Conservation (phyloP, 2,888 invertebrate species). For the Macrophya annulata region DNA sequence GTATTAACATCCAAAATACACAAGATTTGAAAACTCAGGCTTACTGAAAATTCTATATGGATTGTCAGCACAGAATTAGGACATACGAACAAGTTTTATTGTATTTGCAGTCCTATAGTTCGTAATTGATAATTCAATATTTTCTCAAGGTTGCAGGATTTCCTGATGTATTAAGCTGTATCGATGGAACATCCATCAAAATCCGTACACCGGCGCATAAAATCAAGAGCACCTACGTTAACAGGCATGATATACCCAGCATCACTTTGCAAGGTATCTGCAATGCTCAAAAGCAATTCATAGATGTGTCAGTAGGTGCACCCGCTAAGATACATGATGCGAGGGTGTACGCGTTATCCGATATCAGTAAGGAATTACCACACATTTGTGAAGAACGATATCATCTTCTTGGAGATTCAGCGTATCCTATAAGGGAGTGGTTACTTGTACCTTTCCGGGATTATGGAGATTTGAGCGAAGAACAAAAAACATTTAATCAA, state of each 20-base stretch:
- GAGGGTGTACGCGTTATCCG: slow-evolving; percentile 63
- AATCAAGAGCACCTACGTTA: slow-evolving; percentile 51
- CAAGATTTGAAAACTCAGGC: neutral
- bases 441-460: too few species aligned
- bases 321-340: slow-evolving; percentile 66
- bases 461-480: slow-evolving; percentile 65
- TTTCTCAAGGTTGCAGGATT: slow-evolving; percentile 24
- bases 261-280: slow-evolving; percentile 66
- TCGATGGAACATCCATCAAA: slow-evolving; percentile 46
- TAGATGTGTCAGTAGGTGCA: slow-evolving; percentile 66
- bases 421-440: slow-evolving; percentile 64
- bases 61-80: neutral
- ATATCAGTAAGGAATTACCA: slow-evolving; percentile 56
- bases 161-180: slow-evolving; percentile 35
- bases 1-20: neutral
- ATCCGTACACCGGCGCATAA: slow-evolving; percentile 42
- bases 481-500: slow-evolving; percentile 68
- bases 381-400: slow-evolving; percentile 54
- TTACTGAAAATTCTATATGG: neutral
- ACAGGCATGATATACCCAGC: slow-evolving; percentile 51
- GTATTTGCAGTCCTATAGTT: neutral
- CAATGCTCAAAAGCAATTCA: slow-evolving; percentile 65
- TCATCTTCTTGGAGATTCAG: slow-evolving; percentile 66
- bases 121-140: neutral
- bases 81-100: neutral